These are phyloP conservation scores for Ceuthmochares aereus DNA, from an alignment of 2,113 vertebrate species.

Conservation along the genomic window DNA sequence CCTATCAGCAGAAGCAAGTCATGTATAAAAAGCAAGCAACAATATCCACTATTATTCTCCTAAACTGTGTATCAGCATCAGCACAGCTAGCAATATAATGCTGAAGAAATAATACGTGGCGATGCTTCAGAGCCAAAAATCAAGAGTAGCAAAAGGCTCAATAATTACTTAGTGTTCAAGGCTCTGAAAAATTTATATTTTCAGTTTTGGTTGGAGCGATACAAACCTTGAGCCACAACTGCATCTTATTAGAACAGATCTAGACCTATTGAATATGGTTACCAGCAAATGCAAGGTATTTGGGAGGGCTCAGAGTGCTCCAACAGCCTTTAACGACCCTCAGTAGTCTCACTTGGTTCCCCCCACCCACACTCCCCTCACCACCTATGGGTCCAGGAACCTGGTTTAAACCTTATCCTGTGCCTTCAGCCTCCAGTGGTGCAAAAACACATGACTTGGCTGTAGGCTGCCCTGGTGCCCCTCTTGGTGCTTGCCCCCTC, in stretches of 20 bases:
- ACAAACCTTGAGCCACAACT: background rate
- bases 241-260: background rate
- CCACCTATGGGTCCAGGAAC: background rate
- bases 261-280: background rate
- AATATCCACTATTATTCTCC: too few relatives aligned
- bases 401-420: fast-evolving
- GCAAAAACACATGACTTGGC: background rate
- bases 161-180: background rate
- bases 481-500: too few relatives aligned
- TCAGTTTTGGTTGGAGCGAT: background rate
- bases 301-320: background rate
- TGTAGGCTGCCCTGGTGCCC: background rate
- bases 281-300: background rate
- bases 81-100: background rate
- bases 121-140: background rate
- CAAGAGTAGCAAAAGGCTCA: background rate
- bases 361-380: background rate
- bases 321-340: background rate
- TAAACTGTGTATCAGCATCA: background rate
- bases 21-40: background rate
- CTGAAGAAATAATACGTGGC: background rate
- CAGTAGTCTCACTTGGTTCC: background rate
- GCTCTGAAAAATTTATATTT: background rate
- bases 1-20: background rate
- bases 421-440: too few relatives aligned